phyloP scores from a whole-genome alignment of 1,140 invertebrate genomes.

The Meloidogyne floridensis region DNA sequence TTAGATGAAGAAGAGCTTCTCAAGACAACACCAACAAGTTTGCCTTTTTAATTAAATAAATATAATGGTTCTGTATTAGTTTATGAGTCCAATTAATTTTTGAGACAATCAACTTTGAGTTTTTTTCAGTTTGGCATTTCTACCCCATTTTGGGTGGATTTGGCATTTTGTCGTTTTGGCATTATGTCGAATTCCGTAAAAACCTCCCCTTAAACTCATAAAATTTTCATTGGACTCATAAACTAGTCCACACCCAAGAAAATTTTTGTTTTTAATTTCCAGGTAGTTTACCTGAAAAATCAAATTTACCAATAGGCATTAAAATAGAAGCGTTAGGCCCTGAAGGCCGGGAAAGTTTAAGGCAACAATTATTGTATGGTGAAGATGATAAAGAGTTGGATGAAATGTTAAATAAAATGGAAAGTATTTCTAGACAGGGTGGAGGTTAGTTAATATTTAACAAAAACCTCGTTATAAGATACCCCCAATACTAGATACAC shows the following conservation, averaged over 20 bases:
- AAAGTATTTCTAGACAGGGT: constrained; percentile 20
- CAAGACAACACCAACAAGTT: not conserved
- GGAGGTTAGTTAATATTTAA: constrained; percentile 10
- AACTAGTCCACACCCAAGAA: not conserved
- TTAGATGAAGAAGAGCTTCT: not conserved
- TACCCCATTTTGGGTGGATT: no score
- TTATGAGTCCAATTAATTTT: no score
- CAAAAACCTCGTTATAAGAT: not conserved
- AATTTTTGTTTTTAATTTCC: not conserved
- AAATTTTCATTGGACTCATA: no score
- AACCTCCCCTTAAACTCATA: no score
- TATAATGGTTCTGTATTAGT: no score
- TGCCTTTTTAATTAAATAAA: no score
- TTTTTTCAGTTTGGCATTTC: no score
- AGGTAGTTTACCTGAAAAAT: not conserved
- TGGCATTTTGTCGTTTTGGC: no score
- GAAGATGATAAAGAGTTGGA: constrained; percentile 43
- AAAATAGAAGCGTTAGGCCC: constrained; percentile 29
- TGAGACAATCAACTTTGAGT: no score
- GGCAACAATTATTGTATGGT: constrained; percentile 27
- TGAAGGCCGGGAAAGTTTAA: constrained; percentile 37
- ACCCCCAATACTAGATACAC: no score
- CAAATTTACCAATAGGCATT: constrained; percentile 42
- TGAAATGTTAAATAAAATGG: constrained; percentile 31
- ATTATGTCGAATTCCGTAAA: no score